These are phyloP conservation scores for Bos taurus DNA, from an alignment of 2,113 vertebrate genomes.

Conservation along the genomic window DNA sequence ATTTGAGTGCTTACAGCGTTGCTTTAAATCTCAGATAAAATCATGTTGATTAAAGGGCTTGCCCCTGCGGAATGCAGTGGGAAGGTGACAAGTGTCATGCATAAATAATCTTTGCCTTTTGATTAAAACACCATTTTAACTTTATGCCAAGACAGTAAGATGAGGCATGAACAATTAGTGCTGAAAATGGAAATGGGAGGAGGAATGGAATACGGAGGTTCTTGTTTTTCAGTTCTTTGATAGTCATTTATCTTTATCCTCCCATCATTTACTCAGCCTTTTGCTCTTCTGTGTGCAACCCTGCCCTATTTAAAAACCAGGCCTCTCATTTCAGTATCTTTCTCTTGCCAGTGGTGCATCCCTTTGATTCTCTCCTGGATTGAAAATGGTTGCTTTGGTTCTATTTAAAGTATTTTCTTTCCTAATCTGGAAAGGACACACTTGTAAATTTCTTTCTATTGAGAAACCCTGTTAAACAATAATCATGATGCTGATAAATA, in stretches of 20 bases:
- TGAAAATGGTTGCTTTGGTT: neutral
- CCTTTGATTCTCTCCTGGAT: neutral
- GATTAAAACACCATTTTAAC: neutral
- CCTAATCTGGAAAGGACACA: neutral
- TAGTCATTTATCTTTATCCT: neutral
- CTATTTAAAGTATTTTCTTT: neutral
- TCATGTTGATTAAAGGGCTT: neutral
- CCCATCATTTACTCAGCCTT: neutral
- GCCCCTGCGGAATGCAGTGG: neutral
- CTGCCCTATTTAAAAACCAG: neutral
- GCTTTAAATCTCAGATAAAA: neutral
- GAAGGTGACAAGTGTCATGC: neutral
- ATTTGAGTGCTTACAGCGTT: rapidly evolving
- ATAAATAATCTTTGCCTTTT: neutral
- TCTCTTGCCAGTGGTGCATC: neutral
- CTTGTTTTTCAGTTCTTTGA: neutral
- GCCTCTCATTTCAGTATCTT: neutral
- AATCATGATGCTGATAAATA: neutral
- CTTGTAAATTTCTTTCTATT: neutral
- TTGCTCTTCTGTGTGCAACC: neutral
- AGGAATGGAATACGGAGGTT: neutral
- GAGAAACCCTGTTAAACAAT: conserved; percentile 5
- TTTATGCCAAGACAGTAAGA: neutral
- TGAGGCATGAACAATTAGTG: neutral
- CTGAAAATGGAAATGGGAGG: neutral